These are phyloP conservation scores for Antennarius maculatus DNA, from an alignment of 2,797 vertebrate species.

Conservation along the genomic window DNA sequence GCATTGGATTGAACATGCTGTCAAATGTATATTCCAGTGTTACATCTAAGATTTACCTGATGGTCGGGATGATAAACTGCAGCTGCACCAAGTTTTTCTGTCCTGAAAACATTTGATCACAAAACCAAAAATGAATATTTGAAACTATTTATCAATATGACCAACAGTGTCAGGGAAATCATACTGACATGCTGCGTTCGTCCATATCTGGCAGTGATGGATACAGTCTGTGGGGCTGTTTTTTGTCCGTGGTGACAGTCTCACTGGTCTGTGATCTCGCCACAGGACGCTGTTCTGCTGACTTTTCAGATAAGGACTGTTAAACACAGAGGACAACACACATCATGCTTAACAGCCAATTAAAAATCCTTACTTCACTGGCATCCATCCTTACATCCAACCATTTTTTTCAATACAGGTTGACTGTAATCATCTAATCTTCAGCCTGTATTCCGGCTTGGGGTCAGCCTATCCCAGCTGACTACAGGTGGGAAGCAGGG, in stretches of 20 bases:
- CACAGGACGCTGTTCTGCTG: background rate
- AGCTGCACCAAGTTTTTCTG: background rate
- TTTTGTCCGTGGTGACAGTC: background rate
- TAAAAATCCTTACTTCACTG: background rate
- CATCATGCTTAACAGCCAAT: background rate
- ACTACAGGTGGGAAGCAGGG: no score
- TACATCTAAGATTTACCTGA: constrained; percentile 46
- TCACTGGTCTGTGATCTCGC: constrained; percentile 2
- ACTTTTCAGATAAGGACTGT: constrained; percentile 32
- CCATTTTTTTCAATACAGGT: no score
- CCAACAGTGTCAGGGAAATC: no score
- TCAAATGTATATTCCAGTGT: constrained; percentile 13
- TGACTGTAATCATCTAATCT: no score
- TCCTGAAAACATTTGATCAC: constrained; percentile 35
- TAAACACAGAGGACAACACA: constrained; percentile 5
- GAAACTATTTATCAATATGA: background rate
- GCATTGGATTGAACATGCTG: background rate
- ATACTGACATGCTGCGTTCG: constrained; percentile 28
- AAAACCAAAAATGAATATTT: background rate
- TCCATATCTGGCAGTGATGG: constrained; percentile 45
- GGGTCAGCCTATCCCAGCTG: no score
- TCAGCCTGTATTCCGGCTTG: no score
- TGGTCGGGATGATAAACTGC: background rate
- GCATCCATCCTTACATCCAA: no score
- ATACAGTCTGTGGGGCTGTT: constrained; percentile 44